Evolutionary conservation across 92 coral and sea anemone genomes (phyloP), one percentile per base, ranked within the genome.

Genomic region (Palythoa heliodiscus): DNA sequence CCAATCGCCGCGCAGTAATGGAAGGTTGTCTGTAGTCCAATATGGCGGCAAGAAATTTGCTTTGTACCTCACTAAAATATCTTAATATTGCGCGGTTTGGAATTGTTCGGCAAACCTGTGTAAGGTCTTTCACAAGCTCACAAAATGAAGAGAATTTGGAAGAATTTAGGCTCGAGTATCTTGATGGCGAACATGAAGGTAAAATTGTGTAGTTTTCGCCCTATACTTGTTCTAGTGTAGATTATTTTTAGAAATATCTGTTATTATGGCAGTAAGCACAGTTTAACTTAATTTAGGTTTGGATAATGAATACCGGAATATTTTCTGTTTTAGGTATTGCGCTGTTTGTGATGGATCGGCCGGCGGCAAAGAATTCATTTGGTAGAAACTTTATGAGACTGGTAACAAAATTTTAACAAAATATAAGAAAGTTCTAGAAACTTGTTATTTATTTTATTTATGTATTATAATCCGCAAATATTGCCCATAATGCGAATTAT

Each of bases 281-380:
- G 50, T 43, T 43, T 43, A 43, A 43, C 50, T 11, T 15, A 14
- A 58, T 58, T 58, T 58, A 14, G 5, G 6, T 58, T 15, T 58
- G 2, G 64, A 19, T 14, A 58, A 14, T 14, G 64, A 38, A 72
- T 5, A 72, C 17, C 38, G 25, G 48, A 39, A 11, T 72, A 24
- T 4, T 38, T 6, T 60, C 19, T 54, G 20, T 75, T 77, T 3
- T 77, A 96, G 99, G 99, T 23, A 87, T 96, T 68, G 99, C 98
- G 14, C 76, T 92, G 48, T 94, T 96, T 93, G 92, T 93, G 16
- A 83, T 96, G 91, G 95, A 96, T 89, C 91, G 94, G 71, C 99
- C 99, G 20, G 93, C 92, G 66, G 98, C 98, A 69, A 94, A 85
- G 85, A 96, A 96, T 93, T 94, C 98, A 29, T 91, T 94, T 73